Base-by-base conservation (phyloP, 2,797 vertebrate genomes). In the Myotis findleyi region DNA sequence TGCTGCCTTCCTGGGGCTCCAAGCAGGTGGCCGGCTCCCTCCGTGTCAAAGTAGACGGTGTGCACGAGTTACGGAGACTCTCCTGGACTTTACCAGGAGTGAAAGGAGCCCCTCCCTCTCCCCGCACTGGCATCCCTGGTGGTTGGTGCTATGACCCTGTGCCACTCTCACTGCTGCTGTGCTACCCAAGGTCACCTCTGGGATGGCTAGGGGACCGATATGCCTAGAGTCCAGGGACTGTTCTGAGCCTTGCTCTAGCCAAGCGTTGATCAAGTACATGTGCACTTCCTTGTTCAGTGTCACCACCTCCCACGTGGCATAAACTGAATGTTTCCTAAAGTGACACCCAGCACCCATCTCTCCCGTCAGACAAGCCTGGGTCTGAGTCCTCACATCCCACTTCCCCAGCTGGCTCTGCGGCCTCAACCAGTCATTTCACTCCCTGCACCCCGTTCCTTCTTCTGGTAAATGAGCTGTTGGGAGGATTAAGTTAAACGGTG, bases 261-360 rank as follows among this genome's bases (percentile, higher is more conserved):
- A 5, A 23, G 83, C 5, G 20, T 25, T 20, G 8, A 3, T 14
- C 21, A 7, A 41, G n/a, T 6, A 0, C n/a, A 11, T 0, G 1
- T 1, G 20, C 17, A 3, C 38, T n/a, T 59, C 49, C 66, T 12
- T 3, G n/a, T 30, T 13, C 27, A 11, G 17, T 17, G 25, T 25
- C 36, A 59, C 36, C 6, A 0, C 41, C 38, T 18, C n/a, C 53
- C 17, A 7, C 0, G 0, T 23, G 71, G 38, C 8, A 3, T 17
- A 3, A 25, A 47, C 27, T 3, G 20, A 6, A 33, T 0, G 5
- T 13, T 36, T 62, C 6, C 2, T 49, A 30, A 30, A 1, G 0
- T 20, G 66, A 51, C 81, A 7, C 36, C 27, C 53, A 38, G 7
- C 23, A 2, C 51, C 69, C 0, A 0, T 55, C 38, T 11, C 76